Evolutionary conservation across 2,113 vertebrate genomes (phyloP).

Genomic region (Antigone vipio): DNA sequence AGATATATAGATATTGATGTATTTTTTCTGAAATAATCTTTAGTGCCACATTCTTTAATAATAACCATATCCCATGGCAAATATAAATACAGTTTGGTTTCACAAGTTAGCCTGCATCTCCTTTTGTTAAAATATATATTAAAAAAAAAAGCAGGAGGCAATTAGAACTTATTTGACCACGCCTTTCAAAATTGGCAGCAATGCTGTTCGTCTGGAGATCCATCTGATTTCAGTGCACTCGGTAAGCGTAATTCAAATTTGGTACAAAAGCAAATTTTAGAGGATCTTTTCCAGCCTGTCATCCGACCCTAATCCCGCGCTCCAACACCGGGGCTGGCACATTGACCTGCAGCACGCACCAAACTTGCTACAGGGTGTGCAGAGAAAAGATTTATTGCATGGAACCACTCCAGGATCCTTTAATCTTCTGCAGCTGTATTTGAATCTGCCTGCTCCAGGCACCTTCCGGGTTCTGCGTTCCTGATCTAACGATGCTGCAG

Average conservation of each 20-base stretch:
- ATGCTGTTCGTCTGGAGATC: neutral
- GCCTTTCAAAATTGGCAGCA: neutral
- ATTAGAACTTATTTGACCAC: neutral
- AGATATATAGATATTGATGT: neutral
- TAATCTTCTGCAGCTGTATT: neutral
- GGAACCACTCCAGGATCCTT: neutral
- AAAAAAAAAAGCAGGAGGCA: neutral
- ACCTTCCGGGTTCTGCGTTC: neutral
- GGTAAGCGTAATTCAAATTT: neutral
- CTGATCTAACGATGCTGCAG: neutral
- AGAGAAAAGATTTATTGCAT: neutral
- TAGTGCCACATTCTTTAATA: neutral
- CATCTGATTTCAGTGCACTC: neutral
- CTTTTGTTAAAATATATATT: neutral
- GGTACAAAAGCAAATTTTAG: neutral
- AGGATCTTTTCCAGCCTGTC: neutral
- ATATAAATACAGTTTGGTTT: neutral
- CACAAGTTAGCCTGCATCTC: neutral
- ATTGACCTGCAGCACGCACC: accelerated
- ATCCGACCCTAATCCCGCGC: accelerated
- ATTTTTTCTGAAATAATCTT: neutral
- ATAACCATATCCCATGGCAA: neutral
- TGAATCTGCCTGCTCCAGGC: neutral
- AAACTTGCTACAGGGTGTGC: neutral
- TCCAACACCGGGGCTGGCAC: neutral